Evolutionary conservation across 1,140 invertebrate species (phyloP).

Genomic region (Ceratina australensis): DNA sequence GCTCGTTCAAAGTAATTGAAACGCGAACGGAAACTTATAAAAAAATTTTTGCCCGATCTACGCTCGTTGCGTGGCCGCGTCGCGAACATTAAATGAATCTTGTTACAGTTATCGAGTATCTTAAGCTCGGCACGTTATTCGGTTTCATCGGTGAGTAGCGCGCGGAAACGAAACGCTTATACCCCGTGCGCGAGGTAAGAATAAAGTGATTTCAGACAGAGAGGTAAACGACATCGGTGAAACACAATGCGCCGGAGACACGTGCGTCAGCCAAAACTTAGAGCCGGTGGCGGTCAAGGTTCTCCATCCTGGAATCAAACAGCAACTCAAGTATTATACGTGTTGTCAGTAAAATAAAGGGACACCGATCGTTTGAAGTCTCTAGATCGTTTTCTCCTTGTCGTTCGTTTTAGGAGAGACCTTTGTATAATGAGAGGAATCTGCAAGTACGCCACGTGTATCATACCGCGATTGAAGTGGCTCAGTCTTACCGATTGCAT

Average conservation of each 20-base stretch:
- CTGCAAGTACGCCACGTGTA: constrained; percentile 64
- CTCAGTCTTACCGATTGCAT: constrained; percentile 79
- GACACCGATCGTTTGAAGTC: neutral
- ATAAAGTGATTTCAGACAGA: constrained; percentile 47
- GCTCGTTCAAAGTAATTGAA: constrained; percentile 57
- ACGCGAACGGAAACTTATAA: neutral
- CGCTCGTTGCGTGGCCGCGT: neutral
- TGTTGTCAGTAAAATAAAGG: no score
- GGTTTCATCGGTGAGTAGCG: constrained; percentile 41
- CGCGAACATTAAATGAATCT: neutral
- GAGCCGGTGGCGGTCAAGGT: constrained; percentile 77
- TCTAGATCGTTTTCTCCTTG: neutral
- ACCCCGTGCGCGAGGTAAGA: neutral
- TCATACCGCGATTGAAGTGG: constrained; percentile 77
- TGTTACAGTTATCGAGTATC: constrained; percentile 53
- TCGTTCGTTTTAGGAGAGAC: constrained; percentile 68
- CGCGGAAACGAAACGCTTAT: neutral
- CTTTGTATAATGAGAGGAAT: constrained; percentile 75
- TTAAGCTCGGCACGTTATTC: constrained; percentile 40
- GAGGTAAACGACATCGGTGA: neutral
- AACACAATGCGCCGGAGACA: neutral
- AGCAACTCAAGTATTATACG: constrained; percentile 59
- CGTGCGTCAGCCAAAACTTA: constrained; percentile 37
- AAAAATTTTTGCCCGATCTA: neutral
- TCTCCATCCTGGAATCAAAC: constrained; percentile 77